These are phyloP conservation scores for Spizella passerina DNA, from an alignment of 2,797 vertebrate species.

Conservation along the genomic window DNA sequence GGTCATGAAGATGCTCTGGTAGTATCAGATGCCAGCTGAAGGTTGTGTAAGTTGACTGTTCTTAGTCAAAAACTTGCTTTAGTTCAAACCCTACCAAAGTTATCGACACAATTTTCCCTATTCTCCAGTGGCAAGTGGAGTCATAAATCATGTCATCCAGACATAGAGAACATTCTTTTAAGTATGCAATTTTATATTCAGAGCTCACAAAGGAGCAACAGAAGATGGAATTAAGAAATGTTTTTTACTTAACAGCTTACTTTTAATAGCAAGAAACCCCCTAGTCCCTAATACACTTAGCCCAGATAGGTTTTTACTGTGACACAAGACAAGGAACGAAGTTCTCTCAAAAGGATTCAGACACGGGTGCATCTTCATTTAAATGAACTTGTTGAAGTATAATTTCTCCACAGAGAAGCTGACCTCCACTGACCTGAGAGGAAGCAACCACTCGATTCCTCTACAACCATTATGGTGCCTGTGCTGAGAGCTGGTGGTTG, in stretches of 20 bases:
- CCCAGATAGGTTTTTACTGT: background rate
- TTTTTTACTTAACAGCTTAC: background rate
- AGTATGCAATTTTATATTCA: background rate
- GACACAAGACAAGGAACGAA: background rate
- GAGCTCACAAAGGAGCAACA: background rate
- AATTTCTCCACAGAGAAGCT: background rate
- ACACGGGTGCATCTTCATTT: background rate
- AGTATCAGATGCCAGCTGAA: background rate
- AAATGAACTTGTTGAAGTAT: background rate
- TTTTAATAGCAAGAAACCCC: background rate
- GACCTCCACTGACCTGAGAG: background rate
- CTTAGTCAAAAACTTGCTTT: background rate
- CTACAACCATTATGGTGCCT: background rate
- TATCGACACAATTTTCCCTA: background rate
- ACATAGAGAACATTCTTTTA: background rate
- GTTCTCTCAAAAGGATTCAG: background rate
- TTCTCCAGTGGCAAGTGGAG: background rate
- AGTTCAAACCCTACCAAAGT: background rate
- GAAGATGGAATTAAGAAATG: background rate
- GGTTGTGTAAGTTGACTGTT: background rate
- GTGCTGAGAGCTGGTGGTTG: rapidly evolving
- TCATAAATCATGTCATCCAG: background rate
- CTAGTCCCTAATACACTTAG: background rate
- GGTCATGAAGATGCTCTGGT: background rate
- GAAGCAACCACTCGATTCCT: background rate